phyloP scores from a whole-genome alignment of 30 jellyfish, hydroid and myxozoan genomes.

The Pseudorhiza aurosa region DNA sequence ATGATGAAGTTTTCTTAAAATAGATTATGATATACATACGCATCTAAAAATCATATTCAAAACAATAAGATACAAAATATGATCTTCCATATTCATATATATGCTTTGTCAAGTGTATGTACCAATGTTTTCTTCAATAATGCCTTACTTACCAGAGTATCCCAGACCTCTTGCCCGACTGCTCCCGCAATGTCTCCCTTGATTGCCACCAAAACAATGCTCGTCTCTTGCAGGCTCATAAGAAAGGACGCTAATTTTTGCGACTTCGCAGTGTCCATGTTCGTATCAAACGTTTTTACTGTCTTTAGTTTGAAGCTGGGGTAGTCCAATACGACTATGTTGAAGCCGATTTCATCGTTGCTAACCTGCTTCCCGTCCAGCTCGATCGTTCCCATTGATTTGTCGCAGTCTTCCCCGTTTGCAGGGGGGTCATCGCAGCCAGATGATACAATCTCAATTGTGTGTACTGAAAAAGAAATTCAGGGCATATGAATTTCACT shows the following conservation, averaged over 20 bases:
- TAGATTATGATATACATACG: too few relatives aligned
- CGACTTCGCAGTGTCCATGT: conserved; percentile 61
- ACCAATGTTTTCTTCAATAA: not conserved
- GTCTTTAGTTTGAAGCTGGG: conserved; percentile 74
- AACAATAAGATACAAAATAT: too few relatives aligned
- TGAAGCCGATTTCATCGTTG: conserved; percentile 82
- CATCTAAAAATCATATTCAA: too few relatives aligned
- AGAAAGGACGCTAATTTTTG: conserved; percentile 79
- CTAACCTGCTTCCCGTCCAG: conserved; percentile 91
- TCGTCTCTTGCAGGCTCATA: conserved; percentile 65
- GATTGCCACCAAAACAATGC: conserved; percentile 67
- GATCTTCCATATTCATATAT: not conserved
- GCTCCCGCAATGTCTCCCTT: conserved; percentile 90
- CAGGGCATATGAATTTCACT: too few relatives aligned
- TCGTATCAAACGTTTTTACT: conserved; percentile 73
- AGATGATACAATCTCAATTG: conserved; percentile 65
- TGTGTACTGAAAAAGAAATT: conserved; percentile 44
- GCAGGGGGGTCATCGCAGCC: conserved; percentile 90
- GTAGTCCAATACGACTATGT: conserved; percentile 82
- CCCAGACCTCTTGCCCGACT: conserved; percentile 88
- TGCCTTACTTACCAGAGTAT: conserved; percentile 70
- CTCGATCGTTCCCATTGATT: conserved; percentile 78
- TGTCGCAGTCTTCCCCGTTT: conserved; percentile 73
- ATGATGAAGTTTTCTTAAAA: too few relatives aligned
- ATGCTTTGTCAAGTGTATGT: not conserved